phyloP scores from a whole-genome alignment of 2,797 vertebrate genomes.

The Leptatherina wallacei region DNA sequence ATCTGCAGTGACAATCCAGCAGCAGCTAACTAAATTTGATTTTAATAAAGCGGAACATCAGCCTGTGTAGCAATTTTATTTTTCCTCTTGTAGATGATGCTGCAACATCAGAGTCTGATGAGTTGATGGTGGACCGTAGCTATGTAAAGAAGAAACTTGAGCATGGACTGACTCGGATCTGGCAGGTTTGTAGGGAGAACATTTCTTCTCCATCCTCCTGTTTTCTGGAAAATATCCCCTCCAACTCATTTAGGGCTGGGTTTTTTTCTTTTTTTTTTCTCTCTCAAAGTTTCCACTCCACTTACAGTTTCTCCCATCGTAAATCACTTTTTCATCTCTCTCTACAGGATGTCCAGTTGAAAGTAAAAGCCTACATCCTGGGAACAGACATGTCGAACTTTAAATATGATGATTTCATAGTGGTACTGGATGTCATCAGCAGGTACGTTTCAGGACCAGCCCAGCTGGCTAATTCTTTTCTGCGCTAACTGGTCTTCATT shows the following conservation, averaged over 20 bases:
- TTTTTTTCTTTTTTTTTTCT: too few species aligned
- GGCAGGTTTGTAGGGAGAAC: conserved; percentile 87
- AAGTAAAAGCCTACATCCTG: conserved; percentile 97
- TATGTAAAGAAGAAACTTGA: conserved; percentile 98
- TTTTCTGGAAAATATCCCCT: background rate
- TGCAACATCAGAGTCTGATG: conserved; percentile 82
- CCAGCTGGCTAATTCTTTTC: conserved; percentile 42
- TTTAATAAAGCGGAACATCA: background rate
- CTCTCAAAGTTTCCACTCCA: background rate
- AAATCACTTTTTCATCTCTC: conserved; percentile 2
- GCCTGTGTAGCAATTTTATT: background rate
- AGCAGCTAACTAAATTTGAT: background rate
- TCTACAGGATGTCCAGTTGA: conserved; percentile 94
- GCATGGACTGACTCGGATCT: conserved; percentile 95
- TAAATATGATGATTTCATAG: conserved; percentile 99
- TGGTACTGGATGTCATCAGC: conserved; percentile 97
- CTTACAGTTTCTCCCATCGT: background rate
- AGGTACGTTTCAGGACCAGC: conserved; percentile 81
- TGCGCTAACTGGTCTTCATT: conserved; percentile 53
- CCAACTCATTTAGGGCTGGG: background rate
- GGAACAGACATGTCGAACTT: conserved; percentile 99
- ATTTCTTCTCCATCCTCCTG: background rate
- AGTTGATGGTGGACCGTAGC: conserved; percentile 90
- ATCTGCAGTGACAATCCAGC: background rate
- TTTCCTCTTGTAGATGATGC: conserved; percentile 78